A percentile compares a stretch with the other conserved stretches of the same genome.
Evolutionary conservation across 2,113 vertebrate species (phyloP).

Genomic region (Otis tarda): DNA sequence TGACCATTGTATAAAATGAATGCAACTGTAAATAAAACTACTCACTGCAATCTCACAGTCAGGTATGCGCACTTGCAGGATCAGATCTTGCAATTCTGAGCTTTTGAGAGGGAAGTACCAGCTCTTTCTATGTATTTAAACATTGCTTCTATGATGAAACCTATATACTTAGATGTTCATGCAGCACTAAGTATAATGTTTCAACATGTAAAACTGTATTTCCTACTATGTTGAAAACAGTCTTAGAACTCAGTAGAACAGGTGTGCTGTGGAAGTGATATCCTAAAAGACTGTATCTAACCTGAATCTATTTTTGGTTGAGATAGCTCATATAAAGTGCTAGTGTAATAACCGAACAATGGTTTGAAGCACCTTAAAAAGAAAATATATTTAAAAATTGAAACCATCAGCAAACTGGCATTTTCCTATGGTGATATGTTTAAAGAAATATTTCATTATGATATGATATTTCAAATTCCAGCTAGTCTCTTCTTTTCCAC

Average conservation of each 20-base stretch:
- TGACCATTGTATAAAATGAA: not conserved
- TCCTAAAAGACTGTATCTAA: not conserved
- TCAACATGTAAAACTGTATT: not conserved
- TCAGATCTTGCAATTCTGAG: not conserved
- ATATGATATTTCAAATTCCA: not conserved
- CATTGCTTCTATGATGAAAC: not conserved
- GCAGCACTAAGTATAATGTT: not conserved
- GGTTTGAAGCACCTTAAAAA: slow-evolving; percentile 40
- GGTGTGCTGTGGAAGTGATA: not conserved
- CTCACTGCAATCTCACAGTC: not conserved
- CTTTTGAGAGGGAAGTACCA: not conserved
- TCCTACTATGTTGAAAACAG: not conserved
- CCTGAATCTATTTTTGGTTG: slow-evolving; percentile 1
- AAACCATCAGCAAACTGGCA: not conserved
- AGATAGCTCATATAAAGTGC: slow-evolving; percentile 13
- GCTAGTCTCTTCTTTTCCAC: not conserved
- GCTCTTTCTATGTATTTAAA: not conserved
- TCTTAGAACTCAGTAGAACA: not conserved
- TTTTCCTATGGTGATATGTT: not conserved
- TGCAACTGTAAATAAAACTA: not conserved
- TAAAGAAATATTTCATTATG: not conserved
- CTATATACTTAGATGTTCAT: not conserved
- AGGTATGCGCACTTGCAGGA: not conserved
- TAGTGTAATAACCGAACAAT: not conserved
- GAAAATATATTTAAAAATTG: not conserved